Evolutionary conservation across 2,888 invertebrate species (phyloP).

Genomic region (Noctua janthe): DNA sequence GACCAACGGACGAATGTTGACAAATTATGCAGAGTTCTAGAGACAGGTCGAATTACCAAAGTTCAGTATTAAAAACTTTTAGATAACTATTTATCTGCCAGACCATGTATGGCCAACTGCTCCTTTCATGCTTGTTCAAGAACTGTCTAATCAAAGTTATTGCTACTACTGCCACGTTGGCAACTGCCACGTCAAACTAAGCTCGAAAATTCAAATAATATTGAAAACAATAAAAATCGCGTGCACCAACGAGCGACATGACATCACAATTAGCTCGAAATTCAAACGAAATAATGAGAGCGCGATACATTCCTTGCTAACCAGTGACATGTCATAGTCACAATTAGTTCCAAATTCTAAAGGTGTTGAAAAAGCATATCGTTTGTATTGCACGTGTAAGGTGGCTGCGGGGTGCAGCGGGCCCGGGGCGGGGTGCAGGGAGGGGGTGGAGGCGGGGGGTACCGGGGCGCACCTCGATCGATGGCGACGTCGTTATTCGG

Average conservation of each 20-base stretch:
- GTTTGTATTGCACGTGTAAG: constrained; percentile 71
- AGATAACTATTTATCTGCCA: background rate
- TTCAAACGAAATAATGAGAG: constrained; percentile 51
- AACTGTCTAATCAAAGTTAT: background rate
- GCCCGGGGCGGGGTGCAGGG: constrained; percentile 63
- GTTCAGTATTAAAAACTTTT: background rate
- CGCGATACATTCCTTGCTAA: constrained; percentile 26
- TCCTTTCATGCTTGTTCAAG: background rate
- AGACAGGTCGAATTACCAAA: background rate
- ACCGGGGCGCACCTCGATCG: constrained; percentile 83
- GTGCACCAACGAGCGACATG: constrained; percentile 22
- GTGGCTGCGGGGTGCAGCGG: constrained; percentile 69
- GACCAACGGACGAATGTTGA: background rate
- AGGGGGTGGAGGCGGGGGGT: constrained; percentile 56
- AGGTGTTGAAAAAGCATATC: constrained; percentile 69
- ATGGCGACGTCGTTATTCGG: constrained; percentile 90
- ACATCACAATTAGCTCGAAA: constrained; percentile 44
- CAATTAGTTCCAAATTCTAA: constrained; percentile 66
- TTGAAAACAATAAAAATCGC: constrained; percentile 34
- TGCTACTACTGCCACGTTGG: background rate
- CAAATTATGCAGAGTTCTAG: background rate
- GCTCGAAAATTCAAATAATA: constrained; percentile 31
- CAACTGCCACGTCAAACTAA: constrained; percentile 2
- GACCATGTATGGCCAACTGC: background rate
- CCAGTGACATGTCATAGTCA: constrained; percentile 59